phyloP scores from a whole-genome alignment of 2,797 vertebrate genomes.

The Pseudopleuronectes americanus region DNA sequence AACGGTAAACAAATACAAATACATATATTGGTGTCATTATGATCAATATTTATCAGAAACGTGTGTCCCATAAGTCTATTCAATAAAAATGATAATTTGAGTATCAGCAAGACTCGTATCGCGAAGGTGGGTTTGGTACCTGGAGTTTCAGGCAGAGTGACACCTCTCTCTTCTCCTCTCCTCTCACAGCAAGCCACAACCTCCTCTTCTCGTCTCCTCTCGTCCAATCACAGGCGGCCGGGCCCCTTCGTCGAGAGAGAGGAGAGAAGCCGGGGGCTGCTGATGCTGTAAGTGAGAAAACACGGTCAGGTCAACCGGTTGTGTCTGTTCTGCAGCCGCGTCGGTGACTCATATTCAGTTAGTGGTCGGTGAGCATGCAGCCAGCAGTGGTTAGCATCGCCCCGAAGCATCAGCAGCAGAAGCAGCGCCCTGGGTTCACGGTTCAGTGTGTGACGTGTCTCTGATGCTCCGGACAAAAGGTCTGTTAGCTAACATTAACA shows the following conservation, averaged over 20 bases:
- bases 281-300: neutral
- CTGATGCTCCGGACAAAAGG: neutral
- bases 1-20: too few relatives aligned
- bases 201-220: neutral
- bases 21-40: too few relatives aligned
- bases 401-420: neutral
- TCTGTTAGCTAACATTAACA: neutral
- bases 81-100: too few relatives aligned
- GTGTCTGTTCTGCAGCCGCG: neutral
- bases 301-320: neutral
- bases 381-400: neutral
- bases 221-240: neutral
- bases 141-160: neutral
- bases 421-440: too few relatives aligned
- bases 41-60: too few relatives aligned
- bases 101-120: too few relatives aligned
- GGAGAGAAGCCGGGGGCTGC: neutral
- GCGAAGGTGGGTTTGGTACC: neutral
- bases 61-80: too few relatives aligned
- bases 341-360: too few relatives aligned
- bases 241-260: neutral
- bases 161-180: neutral
- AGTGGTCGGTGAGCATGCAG: slow-evolving; percentile 38
- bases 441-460: too few relatives aligned
- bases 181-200: too few relatives aligned